Conservation (phyloP, 2,113 vertebrate genomes). For the Stegostoma tigrinum region DNA sequence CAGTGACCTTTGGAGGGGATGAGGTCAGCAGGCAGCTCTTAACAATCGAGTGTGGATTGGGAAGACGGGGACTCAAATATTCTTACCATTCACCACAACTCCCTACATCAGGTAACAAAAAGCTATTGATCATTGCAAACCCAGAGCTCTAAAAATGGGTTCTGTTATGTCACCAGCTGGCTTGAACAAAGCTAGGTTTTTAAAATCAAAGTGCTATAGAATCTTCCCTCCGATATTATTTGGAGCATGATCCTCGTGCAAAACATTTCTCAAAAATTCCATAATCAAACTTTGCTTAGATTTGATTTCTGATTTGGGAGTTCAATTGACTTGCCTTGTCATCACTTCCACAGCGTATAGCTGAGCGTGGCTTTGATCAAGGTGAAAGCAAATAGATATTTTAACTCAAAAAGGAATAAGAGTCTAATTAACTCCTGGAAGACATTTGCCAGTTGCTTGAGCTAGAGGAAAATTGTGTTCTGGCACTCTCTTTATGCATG, state of each 20-base stretch:
- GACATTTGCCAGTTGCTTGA: not conserved
- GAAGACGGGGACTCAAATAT: no score
- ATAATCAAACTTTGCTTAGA: not conserved
- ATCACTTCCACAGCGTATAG: not conserved
- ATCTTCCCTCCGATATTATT: not conserved
- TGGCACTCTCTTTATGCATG: not conserved
- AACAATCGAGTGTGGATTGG: no score
- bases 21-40: not conserved
- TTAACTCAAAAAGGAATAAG: not conserved
- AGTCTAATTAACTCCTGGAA: not conserved
- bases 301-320: not conserved
- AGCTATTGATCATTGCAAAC: not conserved
- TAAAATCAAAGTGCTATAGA: not conserved
- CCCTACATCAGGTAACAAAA: not conserved
- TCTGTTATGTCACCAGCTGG: not conserved
- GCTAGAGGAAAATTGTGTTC: not conserved
- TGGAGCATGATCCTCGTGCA: not conserved
- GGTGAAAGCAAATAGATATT: not conserved
- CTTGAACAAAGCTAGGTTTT: not conserved
- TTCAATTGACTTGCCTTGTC: not conserved
- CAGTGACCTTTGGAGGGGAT: not conserved
- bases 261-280: not conserved
- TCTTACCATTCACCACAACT: not conserved
- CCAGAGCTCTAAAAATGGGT: not conserved
- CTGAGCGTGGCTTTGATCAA: not conserved